Conservation (phyloP, 1,140 invertebrate species). For the Zaprionus africanus region DNA sequence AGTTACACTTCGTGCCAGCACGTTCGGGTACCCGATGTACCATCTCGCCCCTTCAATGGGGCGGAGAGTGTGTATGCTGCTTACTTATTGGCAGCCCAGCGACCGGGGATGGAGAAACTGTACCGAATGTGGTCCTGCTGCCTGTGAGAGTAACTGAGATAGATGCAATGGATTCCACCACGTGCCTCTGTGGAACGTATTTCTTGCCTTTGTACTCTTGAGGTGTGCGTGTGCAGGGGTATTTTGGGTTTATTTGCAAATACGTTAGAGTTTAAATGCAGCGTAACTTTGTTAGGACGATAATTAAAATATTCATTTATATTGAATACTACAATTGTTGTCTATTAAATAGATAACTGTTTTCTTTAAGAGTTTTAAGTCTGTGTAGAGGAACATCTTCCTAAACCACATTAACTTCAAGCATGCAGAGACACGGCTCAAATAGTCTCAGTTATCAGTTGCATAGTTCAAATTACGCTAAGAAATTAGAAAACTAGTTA, state of each 20-base stretch:
- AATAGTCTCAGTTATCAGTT: too few species aligned
- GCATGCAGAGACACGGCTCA: too few species aligned
- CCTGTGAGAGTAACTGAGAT: slow-evolving; percentile 5
- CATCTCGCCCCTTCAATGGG: slow-evolving; percentile 29
- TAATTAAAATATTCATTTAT: too few species aligned
- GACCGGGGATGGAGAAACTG: slow-evolving; percentile 42
- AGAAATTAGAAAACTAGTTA: too few species aligned
- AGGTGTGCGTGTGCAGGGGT: background rate
- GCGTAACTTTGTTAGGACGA: background rate
- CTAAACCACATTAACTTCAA: too few species aligned
- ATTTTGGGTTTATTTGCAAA: background rate
- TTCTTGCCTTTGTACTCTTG: background rate
- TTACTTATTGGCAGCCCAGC: slow-evolving; percentile 36
- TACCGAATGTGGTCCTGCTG: slow-evolving; percentile 26
- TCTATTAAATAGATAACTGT: too few species aligned
- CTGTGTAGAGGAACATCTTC: too few species aligned
- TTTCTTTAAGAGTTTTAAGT: too few species aligned
- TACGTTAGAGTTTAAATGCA: background rate
- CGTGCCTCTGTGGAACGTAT: slow-evolving; percentile 41
- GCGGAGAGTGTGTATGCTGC: slow-evolving; percentile 39
- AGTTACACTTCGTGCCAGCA: slow-evolving; percentile 15
- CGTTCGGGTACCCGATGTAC: slow-evolving; percentile 26
- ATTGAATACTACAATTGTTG: too few species aligned
- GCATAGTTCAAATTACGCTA: too few species aligned
- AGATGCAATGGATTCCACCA: slow-evolving; percentile 40